Evolutionary conservation across 2,113 vertebrate species (phyloP).

Genomic region (Pomatorhinus ruficollis): DNA sequence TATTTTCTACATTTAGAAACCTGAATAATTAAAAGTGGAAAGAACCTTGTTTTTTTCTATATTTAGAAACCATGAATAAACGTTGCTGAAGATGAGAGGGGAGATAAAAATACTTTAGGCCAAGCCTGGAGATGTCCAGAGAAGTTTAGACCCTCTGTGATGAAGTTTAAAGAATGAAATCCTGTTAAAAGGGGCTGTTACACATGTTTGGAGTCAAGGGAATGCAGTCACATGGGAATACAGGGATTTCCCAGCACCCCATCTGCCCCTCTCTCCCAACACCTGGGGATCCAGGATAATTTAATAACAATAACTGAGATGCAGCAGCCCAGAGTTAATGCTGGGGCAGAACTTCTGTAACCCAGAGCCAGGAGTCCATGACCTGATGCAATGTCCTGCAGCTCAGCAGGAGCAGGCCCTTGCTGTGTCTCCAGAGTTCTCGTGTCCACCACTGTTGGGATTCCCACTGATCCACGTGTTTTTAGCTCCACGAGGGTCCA

Average conservation of each 20-base stretch:
- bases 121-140: background rate
- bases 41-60: background rate
- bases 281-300: background rate
- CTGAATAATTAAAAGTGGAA: background rate
- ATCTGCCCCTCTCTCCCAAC: background rate
- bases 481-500: background rate
- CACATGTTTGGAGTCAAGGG: background rate
- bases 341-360: background rate
- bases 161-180: background rate
- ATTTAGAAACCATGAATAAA: background rate
- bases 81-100: background rate
- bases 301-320: background rate
- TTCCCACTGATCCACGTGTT: background rate
- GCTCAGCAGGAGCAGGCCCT: background rate
- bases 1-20: background rate
- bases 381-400: background rate
- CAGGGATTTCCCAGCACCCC: background rate
- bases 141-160: background rate
- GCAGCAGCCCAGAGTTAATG: background rate
- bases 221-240: background rate
- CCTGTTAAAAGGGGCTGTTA: background rate
- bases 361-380: background rate
- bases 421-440: background rate
- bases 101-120: background rate
- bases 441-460: background rate